Conservation (phyloP, 1,140 invertebrate genomes). For the Paraescarpia echinospica region DNA sequence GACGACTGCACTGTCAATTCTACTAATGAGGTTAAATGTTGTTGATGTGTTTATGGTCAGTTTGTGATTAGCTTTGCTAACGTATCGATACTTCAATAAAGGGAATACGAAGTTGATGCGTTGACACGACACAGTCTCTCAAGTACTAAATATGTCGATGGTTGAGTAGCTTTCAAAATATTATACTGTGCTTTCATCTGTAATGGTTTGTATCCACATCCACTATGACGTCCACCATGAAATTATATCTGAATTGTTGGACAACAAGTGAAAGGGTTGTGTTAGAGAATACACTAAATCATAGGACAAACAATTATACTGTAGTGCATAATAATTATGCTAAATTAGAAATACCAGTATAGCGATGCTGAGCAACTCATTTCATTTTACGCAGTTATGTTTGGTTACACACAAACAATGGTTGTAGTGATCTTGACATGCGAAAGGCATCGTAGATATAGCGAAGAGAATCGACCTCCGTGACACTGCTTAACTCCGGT, state of each 20-base stretch:
- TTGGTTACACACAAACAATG: not conserved
- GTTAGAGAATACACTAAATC: not conserved
- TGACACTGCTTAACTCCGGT: not conserved
- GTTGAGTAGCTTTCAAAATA: no score
- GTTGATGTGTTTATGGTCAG: not conserved
- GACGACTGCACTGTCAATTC: not conserved
- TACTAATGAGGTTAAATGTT: not conserved
- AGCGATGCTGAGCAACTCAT: not conserved
- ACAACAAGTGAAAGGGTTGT: not conserved
- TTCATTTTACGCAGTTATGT: not conserved
- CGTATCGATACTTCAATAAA: not conserved
- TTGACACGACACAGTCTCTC: no score
- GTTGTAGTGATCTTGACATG: not conserved
- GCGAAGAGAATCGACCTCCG: no score
- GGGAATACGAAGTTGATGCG: no score
- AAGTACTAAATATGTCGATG: no score
- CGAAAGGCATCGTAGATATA: not conserved
- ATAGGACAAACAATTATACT: not conserved
- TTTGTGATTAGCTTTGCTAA: not conserved
- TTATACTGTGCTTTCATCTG: not conserved
- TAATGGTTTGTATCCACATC: not conserved
- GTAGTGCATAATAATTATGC: not conserved
- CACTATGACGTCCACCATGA: not conserved
- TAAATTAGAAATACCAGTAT: not conserved
- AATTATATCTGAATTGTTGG: not conserved